Evolutionary conservation across 2,797 vertebrate species (phyloP).

Genomic region (Eleutherodactylus coqui): DNA sequence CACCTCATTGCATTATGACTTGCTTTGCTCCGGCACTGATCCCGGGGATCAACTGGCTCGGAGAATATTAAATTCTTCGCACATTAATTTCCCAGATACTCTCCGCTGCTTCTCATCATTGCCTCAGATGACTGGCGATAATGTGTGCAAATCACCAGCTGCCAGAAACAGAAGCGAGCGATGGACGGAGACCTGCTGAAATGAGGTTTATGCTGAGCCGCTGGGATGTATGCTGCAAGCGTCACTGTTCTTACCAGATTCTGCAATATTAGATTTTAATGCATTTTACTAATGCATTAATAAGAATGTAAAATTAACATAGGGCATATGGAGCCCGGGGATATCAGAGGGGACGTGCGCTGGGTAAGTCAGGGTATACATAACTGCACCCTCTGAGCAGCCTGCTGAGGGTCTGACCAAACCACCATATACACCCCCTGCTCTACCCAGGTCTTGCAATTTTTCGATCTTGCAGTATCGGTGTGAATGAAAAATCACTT

Average conservation of each 20-base stretch:
- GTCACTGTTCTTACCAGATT: not conserved
- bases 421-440: no score
- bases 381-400: no score
- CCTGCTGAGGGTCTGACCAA: no score
- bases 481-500: no score
- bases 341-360: not conserved
- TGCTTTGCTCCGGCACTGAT: not conserved
- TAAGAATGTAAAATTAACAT: not conserved
- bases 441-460: no score
- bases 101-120: constrained; percentile 16
- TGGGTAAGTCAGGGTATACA: no score
- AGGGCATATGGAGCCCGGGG: not conserved
- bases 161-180: not conserved
- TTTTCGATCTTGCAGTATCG: no score
- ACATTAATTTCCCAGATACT: constrained; percentile 14
- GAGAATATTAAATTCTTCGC: constrained; percentile 23
- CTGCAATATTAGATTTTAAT: not conserved
- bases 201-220: not conserved
- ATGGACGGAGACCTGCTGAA: not conserved
- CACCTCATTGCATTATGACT: not conserved
- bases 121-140: constrained; percentile 4
- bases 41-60: not conserved
- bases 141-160: constrained; percentile 15
- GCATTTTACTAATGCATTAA: not conserved
- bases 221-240: not conserved